Percentiles rank a stretch among this genome's conserved stretches.
Conservation (phyloP, 2,888 invertebrate genomes). For the Noctua pronuba region DNA sequence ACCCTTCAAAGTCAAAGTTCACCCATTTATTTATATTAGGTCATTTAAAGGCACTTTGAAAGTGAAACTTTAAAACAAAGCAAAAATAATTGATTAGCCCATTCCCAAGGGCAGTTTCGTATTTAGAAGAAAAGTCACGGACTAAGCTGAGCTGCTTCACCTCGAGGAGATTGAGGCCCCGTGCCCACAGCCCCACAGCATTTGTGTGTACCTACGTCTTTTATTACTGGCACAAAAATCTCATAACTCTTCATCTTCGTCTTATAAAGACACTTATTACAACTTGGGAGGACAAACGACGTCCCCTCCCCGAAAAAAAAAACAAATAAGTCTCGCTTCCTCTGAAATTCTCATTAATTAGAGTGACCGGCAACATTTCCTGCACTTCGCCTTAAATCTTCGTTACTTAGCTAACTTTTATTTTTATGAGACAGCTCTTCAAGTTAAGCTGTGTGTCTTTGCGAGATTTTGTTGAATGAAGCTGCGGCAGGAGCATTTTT, state of each 20-base stretch:
- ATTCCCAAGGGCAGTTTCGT: neutral
- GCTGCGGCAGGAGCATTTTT: neutral
- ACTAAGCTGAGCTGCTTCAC: neutral
- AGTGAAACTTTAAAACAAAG: neutral
- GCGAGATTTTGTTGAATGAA: constrained; percentile 25
- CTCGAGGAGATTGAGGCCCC: neutral
- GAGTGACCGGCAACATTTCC: constrained; percentile 39
- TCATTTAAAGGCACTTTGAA: neutral
- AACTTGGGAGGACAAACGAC: constrained; percentile 27
- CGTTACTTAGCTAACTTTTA: constrained; percentile 51
- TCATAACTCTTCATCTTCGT: constrained; percentile 33
- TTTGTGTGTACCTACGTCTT: neutral
- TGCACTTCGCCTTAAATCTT: constrained; percentile 44
- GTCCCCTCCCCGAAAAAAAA: constrained; percentile 6
- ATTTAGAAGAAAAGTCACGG: neutral
- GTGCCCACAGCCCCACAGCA: neutral
- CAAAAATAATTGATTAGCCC: neutral
- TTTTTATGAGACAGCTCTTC: constrained; percentile 48
- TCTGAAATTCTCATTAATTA: constrained; percentile 53
- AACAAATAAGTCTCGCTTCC: constrained; percentile 25
- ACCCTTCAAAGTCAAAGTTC: neutral
- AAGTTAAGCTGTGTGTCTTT: constrained; percentile 3
- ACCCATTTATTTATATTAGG: neutral
- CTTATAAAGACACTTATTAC: constrained; percentile 25
- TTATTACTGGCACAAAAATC: constrained; percentile 14